These are phyloP conservation scores for Pantherophis vulpinus DNA, from an alignment of 2,797 vertebrate species.

Conservation along the genomic window DNA sequence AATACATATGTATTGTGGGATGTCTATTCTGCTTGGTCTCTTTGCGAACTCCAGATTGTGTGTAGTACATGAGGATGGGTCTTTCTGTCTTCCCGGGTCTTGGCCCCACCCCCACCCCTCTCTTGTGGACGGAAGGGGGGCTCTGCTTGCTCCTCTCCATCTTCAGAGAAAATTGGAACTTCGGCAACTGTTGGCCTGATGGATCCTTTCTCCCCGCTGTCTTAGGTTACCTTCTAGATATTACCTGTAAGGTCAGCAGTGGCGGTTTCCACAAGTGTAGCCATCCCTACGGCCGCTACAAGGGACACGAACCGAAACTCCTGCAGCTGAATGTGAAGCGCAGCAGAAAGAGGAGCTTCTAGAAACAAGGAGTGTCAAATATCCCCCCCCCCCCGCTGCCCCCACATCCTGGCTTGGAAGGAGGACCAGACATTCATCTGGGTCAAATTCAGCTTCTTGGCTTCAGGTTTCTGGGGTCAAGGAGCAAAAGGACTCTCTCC, in stretches of 20 bases:
- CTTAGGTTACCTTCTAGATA: not conserved
- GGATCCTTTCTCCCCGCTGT: not conserved
- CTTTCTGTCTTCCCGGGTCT: not conserved
- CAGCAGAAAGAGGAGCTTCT: not conserved
- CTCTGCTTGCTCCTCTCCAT: not conserved
- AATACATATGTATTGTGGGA: not conserved
- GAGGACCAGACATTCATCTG: not conserved
- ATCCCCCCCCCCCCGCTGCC: not conserved
- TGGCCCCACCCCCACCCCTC: not conserved
- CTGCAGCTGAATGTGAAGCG: not conserved
- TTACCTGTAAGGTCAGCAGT: not conserved
- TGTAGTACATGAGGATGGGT: not conserved
- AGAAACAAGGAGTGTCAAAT: not conserved
- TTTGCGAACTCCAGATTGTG: not conserved
- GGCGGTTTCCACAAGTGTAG: not conserved
- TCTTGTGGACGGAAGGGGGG: not conserved
- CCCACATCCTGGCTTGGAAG: not conserved
- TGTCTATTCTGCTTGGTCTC: not conserved
- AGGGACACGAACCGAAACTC: not conserved
- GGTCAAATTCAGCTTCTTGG: not conserved
- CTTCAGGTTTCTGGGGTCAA: not conserved
- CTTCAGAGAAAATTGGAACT: not conserved
- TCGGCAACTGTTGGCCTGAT: not conserved
- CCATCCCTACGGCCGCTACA: not conserved
- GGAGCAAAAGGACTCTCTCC: not conserved